Conservation (phyloP, 2,888 invertebrate genomes). For the Pinctada fucata region DNA sequence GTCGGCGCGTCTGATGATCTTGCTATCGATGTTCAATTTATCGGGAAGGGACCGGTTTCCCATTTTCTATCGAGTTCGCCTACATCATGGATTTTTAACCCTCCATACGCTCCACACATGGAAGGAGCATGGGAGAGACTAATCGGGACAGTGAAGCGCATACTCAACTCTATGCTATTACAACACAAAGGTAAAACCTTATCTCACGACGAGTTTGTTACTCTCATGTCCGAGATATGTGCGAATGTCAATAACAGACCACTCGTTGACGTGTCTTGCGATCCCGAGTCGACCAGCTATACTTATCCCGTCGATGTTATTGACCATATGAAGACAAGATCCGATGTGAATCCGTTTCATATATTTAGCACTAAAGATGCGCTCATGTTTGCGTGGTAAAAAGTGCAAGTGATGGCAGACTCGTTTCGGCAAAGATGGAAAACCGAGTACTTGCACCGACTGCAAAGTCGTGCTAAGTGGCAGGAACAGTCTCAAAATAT, state of each 20-base stretch:
- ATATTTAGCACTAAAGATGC: conserved; percentile 7
- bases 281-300: conserved; percentile 28
- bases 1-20: conserved; percentile 7
- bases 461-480: conserved; percentile 35
- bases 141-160: conserved; percentile 1
- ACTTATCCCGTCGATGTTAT: conserved; percentile 27
- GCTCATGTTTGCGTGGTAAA: conserved; percentile 28
- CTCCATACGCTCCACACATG: background rate
- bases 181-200: conserved; percentile 8
- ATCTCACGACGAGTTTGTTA: conserved; percentile 29
- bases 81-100: background rate
- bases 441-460: conserved; percentile 14
- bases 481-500: conserved; percentile 6
- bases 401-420: conserved; percentile 27
- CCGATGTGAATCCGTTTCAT: background rate
- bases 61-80: background rate
- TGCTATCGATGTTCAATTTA: conserved; percentile 3
- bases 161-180: conserved; percentile 5
- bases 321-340: conserved; percentile 33
- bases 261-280: conserved; percentile 24
- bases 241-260: conserved; percentile 32
- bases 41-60: conserved; percentile 29
- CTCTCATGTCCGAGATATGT: conserved; percentile 31
- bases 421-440: conserved; percentile 33
- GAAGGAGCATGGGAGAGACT: background rate